A percentile compares a stretch with the other conserved stretches of the same genome.
phyloP scores from a whole-genome alignment of 2,113 vertebrate genomes.

The Erythrocercus mccallii region DNA sequence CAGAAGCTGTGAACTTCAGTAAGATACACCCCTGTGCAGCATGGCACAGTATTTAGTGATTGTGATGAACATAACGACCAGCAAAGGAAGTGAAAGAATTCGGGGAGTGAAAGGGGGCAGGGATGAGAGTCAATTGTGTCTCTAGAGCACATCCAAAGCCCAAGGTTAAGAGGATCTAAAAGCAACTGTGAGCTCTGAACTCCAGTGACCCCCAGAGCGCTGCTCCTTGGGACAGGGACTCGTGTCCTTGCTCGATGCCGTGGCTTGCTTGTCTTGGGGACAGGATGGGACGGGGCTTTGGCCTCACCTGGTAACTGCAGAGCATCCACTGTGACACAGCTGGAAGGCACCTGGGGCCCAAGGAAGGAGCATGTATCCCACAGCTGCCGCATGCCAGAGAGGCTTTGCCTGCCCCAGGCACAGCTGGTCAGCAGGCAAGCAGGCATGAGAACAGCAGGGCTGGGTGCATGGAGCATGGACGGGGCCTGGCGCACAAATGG shows the following conservation, averaged over 20 bases:
- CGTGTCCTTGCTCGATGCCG: fast-evolving
- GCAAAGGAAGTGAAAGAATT: background rate
- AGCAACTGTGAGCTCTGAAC: background rate
- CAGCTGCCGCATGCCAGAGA: background rate
- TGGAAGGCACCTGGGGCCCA: background rate
- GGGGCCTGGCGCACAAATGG: background rate
- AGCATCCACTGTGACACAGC: background rate
- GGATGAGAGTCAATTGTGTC: background rate
- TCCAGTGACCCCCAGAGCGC: background rate
- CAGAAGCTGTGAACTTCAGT: background rate
- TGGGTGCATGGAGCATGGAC: fast-evolving
- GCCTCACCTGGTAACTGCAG: background rate
- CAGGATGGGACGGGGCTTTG: background rate
- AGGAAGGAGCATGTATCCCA: background rate
- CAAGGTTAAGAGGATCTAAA: background rate
- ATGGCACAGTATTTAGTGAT: background rate
- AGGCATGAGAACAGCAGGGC: background rate
- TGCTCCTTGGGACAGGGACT: background rate
- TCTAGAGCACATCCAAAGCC: background rate
- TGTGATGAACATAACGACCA: background rate
- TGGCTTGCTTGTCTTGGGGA: background rate
- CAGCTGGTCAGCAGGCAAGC: background rate
- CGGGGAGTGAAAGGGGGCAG: background rate
- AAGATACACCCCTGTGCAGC: background rate
- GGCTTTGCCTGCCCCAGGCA: background rate